phyloP scores from a whole-genome alignment of 2,888 invertebrate species.

The Cremastinae sp. region DNA sequence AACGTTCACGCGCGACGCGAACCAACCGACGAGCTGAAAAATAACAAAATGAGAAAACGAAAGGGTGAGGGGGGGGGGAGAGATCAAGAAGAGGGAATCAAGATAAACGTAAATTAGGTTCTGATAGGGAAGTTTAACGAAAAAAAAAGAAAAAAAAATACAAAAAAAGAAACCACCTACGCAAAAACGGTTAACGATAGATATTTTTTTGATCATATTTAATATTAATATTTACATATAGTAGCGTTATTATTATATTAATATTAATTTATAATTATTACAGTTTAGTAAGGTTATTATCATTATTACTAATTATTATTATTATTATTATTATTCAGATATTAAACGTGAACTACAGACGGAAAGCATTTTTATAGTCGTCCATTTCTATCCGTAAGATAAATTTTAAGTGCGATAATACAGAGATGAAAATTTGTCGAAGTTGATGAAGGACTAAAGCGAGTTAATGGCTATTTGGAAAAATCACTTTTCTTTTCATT shows the following conservation, averaged over 20 bases:
- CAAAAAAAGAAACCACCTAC: constrained; percentile 57
- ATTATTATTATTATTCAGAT: constrained; percentile 68
- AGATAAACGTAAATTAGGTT: constrained; percentile 14
- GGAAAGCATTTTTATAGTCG: constrained; percentile 73
- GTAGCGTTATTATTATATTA: constrained; percentile 75
- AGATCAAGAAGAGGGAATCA: not conserved
- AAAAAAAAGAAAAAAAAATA: constrained; percentile 37
- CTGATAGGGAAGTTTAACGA: constrained; percentile 16
- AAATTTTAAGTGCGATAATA: constrained; percentile 54
- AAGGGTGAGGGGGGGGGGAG: not conserved
- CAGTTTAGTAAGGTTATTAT: constrained; percentile 72
- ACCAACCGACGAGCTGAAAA: constrained; percentile 17
- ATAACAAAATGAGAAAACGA: not conserved
- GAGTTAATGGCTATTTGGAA: constrained; percentile 4
- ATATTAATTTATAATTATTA: constrained; percentile 69
- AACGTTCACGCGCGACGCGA: constrained; percentile 18
- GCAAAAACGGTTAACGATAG: constrained; percentile 70
- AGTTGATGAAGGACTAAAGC: constrained; percentile 20
- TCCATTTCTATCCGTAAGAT: constrained; percentile 69
- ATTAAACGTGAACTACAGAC: constrained; percentile 69
- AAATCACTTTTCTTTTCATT: constrained; percentile 11
- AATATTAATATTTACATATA: constrained; percentile 78
- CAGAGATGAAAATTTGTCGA: constrained; percentile 58
- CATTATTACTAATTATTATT: constrained; percentile 64
- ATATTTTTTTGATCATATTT: constrained; percentile 79